Percentiles rank a stretch among this genome's conserved stretches.
Evolutionary conservation across 1,140 invertebrate genomes (phyloP).

Genomic region (Achatina immaculata): DNA sequence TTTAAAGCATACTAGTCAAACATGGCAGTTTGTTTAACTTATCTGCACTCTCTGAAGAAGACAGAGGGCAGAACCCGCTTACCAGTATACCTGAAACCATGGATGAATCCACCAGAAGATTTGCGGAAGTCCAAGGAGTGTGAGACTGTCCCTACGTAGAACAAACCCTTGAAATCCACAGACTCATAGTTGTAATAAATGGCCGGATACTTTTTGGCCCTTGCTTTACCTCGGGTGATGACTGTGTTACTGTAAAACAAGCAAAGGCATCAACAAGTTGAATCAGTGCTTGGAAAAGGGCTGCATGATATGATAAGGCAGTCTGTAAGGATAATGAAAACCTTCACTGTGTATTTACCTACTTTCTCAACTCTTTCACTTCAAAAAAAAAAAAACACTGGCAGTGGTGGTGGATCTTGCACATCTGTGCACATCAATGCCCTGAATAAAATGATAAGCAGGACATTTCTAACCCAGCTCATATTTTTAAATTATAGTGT

Average conservation of each 20-base stretch:
- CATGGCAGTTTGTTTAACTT: no score
- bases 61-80: background rate
- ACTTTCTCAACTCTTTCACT: background rate
- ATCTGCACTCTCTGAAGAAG: background rate
- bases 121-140: conserved; percentile 73
- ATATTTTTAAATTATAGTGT: no score
- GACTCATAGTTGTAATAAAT: conserved; percentile 71
- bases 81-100: conserved; percentile 74
- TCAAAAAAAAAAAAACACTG: no score
- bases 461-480: no score
- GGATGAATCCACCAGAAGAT: conserved; percentile 74
- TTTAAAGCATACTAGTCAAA: no score
- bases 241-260: conserved; percentile 16
- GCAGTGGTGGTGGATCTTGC: no score
- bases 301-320: background rate
- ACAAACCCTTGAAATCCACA: conserved; percentile 63
- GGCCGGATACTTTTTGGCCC: conserved; percentile 68
- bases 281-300: no score
- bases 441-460: no score
- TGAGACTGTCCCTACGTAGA: conserved; percentile 69
- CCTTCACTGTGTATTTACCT: background rate
- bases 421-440: no score
- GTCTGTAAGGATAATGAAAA: background rate
- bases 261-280: no score
- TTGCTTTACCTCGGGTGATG: conserved; percentile 42